phyloP scores from a whole-genome alignment of 2,797 vertebrate genomes.

The Mormyrops attenuatus region DNA sequence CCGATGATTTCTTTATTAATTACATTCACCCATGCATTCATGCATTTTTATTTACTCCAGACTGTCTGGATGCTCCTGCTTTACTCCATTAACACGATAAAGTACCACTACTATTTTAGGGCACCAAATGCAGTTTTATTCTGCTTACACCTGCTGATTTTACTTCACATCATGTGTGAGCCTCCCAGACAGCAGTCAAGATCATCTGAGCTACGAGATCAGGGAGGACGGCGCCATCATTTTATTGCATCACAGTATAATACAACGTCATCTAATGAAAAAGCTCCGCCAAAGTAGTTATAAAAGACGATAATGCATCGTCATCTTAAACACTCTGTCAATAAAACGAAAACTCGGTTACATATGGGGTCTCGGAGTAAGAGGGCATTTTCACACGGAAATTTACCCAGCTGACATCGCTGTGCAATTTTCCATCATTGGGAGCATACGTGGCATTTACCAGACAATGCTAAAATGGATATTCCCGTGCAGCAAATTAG shows the following conservation, averaged over 20 bases:
- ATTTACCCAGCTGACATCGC: neutral
- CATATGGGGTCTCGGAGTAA: neutral
- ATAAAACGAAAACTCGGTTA: neutral
- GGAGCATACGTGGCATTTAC: slow-evolving; percentile 22
- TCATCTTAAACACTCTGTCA: neutral
- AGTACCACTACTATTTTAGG: neutral
- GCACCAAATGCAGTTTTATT: neutral
- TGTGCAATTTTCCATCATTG: slow-evolving; percentile 17
- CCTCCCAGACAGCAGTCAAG: neutral
- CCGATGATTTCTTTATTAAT: neutral
- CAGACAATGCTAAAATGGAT: slow-evolving; percentile 16
- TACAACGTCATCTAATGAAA: slow-evolving; percentile 2
- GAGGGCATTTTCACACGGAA: neutral
- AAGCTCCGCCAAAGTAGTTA: neutral
- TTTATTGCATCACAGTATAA: neutral
- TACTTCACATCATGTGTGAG: slow-evolving; percentile 1
- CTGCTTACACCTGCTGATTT: neutral
- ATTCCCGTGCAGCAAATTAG: neutral
- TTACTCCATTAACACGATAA: neutral
- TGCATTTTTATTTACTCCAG: neutral
- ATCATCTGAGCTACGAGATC: neutral
- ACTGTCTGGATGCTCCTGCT: neutral
- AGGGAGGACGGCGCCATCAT: neutral
- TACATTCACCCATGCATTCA: neutral
- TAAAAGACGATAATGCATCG: neutral